phyloP scores from a whole-genome alignment of 2,797 vertebrate genomes.

The Euthynnus affinis region DNA sequence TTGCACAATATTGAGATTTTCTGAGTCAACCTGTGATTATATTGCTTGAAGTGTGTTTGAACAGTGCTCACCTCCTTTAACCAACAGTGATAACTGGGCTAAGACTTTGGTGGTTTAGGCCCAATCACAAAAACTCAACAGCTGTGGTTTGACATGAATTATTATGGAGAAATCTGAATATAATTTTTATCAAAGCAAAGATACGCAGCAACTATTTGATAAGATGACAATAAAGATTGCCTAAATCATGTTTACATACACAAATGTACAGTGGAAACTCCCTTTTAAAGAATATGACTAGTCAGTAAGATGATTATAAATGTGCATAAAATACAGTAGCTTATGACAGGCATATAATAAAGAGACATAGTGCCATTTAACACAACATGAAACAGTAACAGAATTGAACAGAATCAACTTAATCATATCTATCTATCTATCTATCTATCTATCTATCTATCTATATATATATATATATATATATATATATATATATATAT shows the following conservation, averaged over 20 bases:
- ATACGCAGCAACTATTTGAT: constrained; percentile 33
- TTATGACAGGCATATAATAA: not conserved
- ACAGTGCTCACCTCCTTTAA: constrained; percentile 45
- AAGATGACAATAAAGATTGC: constrained; percentile 6
- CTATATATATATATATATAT: no score
- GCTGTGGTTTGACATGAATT: constrained; percentile 11
- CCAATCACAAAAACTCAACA: not conserved
- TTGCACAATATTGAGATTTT: constrained; percentile 42
- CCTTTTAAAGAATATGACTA: no score
- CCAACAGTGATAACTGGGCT: constrained; percentile 49
- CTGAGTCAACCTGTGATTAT: constrained; percentile 40
- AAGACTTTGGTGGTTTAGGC: constrained; percentile 13
- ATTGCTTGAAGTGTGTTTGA: constrained; percentile 25
- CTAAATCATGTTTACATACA: constrained; percentile 5
- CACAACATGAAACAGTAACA: no score
- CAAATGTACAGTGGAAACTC: constrained; percentile 4
- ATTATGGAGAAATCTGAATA: constrained; percentile 14
- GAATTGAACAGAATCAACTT: no score
- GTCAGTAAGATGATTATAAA: not conserved
- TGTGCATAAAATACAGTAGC: not conserved
- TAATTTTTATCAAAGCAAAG: constrained; percentile 12
- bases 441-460: no score
- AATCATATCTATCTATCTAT: no score
- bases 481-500: no score
- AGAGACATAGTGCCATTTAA: not conserved